These are phyloP conservation scores for Ailuropoda melanoleuca DNA, from an alignment of 2,113 vertebrate species.

Conservation along the genomic window DNA sequence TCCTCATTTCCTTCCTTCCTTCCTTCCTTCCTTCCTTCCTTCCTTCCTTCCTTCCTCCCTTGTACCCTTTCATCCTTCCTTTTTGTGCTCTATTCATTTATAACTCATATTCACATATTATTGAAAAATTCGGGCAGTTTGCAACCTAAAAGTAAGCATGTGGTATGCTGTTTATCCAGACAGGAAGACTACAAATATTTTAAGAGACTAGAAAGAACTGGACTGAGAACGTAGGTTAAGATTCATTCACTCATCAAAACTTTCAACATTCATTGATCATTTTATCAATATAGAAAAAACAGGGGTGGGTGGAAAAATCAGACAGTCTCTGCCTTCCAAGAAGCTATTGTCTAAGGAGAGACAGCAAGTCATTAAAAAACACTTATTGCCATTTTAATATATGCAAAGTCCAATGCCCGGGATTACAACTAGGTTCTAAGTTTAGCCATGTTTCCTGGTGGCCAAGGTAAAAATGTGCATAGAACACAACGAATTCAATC, in stretches of 20 bases:
- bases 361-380: conserved; percentile 18
- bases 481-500: neutral
- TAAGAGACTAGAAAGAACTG: neutral
- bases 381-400: neutral
- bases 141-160: neutral
- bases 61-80: neutral
- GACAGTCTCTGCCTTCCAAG: neutral
- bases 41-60: no score
- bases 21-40: neutral
- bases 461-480: neutral
- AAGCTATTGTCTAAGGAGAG: neutral
- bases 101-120: neutral
- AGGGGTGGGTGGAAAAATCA: neutral
- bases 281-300: neutral
- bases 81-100: neutral
- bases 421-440: neutral
- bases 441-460: neutral
- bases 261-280: neutral
- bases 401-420: neutral
- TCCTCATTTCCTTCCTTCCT: neutral
- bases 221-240: neutral
- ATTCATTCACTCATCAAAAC: neutral
- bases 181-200: neutral
- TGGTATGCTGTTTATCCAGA: neutral
- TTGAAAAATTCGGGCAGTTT: neutral